Percentiles rank a stretch among this genome's conserved stretches.
Conservation (phyloP, 2,797 vertebrate genomes). For the Morelia viridis region DNA sequence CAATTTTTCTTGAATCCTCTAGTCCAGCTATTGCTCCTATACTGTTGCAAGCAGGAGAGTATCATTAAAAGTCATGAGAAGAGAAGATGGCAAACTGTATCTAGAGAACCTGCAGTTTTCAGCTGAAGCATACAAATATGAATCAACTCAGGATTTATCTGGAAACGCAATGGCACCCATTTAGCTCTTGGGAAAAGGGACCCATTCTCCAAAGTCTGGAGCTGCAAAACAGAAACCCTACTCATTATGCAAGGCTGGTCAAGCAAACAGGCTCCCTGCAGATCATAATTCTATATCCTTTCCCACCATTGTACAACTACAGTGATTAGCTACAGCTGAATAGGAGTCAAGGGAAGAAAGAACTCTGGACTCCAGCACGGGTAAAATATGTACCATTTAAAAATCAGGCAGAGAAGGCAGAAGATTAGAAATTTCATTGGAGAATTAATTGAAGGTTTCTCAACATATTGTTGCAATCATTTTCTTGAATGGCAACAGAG, state of each 20-base stretch:
- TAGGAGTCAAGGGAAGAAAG: background rate
- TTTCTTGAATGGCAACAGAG: background rate
- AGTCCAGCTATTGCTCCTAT: background rate
- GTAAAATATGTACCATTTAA: background rate
- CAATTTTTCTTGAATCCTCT: background rate
- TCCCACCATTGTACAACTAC: background rate
- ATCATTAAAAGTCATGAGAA: background rate
- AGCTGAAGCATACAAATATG: background rate
- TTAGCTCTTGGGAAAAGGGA: background rate
- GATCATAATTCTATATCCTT: background rate
- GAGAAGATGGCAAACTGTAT: background rate
- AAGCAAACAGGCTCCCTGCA: background rate
- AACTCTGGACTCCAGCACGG: background rate
- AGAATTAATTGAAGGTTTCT: background rate
- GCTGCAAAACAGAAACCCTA: background rate
- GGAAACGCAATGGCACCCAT: background rate
- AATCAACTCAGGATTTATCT: background rate
- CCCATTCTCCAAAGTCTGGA: background rate
- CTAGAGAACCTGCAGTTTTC: background rate
- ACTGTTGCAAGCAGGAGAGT: background rate
- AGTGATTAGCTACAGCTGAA: background rate
- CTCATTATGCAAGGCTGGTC: background rate
- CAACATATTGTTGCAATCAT: background rate
- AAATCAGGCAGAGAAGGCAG: background rate
- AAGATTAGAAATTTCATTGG: background rate